Base-by-base conservation (phyloP, 2,113 vertebrate species). In the Scopus umbretta region DNA sequence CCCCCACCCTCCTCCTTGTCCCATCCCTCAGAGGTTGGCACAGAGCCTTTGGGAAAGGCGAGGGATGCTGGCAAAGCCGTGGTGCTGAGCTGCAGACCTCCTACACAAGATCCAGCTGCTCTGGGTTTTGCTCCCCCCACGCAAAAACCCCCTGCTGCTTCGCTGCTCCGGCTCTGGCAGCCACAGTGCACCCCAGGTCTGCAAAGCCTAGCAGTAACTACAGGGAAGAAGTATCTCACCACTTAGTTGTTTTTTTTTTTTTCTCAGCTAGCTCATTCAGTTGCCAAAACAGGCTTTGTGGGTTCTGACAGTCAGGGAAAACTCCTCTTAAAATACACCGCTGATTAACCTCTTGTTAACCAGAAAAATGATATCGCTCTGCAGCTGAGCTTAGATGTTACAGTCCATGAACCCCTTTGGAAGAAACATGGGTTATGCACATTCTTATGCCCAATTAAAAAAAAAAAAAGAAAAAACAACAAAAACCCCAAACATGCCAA, bases 181-280 rank as follows among this genome's bases (percentile, higher is more conserved):
- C 47, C 1, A 3, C 43, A 7, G 11, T 3, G 42, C 13, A 3
- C 6, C 1, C 11, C 71, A 4, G 11, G 22, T 1, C 3, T 6
- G 15, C 11, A 29, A n/a, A 50, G 42, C 7, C 2, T 3, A 10
- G 6, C 38, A 3, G 38, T 4, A 6, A 4, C 10, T 7, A 4
- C 76, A 22, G 47, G 15, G 55, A 8, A 11, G 21, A n/a, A 7
- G 9, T 2, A 13, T 7, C n/a, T 13, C 27, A 23, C 7, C 10
- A 2, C 21, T 16, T 8, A 1, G 11, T 9, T 20, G 38, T 43
- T 43, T 43, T 20, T 47, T 43, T 43, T 43, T 43, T 55, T 42
- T 40, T 2, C 61, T 43, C 43, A 32, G 11, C 7, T 27, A 5
- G 49, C 17, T 66, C 26, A 2, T 80, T 42, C 50, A 10, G 2